Percentiles rank a stretch among this genome's conserved stretches.
Conservation (phyloP, 1,140 invertebrate species). For the Bombus affinis region DNA sequence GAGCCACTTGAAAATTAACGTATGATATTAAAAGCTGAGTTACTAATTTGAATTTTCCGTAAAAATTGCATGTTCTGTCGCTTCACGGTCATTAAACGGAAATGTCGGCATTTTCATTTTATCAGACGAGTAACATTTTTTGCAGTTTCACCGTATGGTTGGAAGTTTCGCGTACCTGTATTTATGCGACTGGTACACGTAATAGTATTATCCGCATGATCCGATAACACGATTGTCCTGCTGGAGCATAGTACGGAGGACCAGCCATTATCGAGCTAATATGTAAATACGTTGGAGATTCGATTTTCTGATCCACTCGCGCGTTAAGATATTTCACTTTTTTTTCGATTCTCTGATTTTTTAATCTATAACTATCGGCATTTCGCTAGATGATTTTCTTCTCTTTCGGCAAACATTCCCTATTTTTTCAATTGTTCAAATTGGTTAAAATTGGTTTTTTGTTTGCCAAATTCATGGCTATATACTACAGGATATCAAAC, state of each 20-base stretch:
- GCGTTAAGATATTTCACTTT: neutral
- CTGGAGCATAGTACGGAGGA: neutral
- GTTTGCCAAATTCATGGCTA: neutral
- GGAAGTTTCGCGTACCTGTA: neutral
- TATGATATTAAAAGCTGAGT: neutral
- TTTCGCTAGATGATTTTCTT: too few species aligned
- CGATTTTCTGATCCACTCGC: neutral
- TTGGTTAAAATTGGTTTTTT: neutral
- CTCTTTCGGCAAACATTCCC: neutral
- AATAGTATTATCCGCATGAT: constrained; percentile 44
- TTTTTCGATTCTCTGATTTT: neutral
- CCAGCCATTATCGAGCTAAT: constrained; percentile 11
- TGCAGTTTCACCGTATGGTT: neutral
- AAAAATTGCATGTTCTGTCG: neutral
- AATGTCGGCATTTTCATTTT: neutral
- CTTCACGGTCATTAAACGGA: neutral
- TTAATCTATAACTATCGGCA: too few species aligned
- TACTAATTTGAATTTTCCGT: neutral
- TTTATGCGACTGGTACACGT: constrained; percentile 18
- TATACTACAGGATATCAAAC: neutral
- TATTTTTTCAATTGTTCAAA: neutral
- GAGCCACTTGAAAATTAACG: neutral
- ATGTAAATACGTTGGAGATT: constrained; percentile 18
- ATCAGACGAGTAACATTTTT: neutral
- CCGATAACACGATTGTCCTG: constrained; percentile 35